Conservation (phyloP, 2,888 invertebrate genomes). For the Cyrtodaria siliqua region DNA sequence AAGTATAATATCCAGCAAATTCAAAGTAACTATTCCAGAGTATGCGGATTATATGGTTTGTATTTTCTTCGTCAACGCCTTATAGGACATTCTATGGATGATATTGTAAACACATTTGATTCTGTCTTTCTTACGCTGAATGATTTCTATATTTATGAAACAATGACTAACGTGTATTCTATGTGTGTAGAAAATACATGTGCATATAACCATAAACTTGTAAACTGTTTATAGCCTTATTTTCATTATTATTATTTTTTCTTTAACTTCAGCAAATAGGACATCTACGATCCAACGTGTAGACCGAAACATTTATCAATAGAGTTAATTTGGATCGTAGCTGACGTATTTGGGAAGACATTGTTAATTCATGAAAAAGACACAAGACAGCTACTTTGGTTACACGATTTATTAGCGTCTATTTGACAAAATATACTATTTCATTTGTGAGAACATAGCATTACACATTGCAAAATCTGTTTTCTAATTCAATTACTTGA, state of each 20-base stretch:
- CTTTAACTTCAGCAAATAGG: too few relatives aligned
- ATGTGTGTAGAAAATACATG: background rate
- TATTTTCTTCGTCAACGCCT: slow-evolving; percentile 26
- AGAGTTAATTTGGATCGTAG: too few relatives aligned
- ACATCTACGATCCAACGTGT: too few relatives aligned
- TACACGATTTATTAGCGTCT: too few relatives aligned
- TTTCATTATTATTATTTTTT: too few relatives aligned
- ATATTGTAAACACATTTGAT: slow-evolving; percentile 27
- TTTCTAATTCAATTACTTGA: slow-evolving; percentile 17
- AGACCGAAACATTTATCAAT: too few relatives aligned
- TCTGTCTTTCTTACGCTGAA: background rate
- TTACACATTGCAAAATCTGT: slow-evolving; percentile 6
- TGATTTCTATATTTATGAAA: slow-evolving; percentile 10
- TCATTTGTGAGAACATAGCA: too few relatives aligned
- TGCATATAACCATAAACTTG: background rate
- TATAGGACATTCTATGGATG: slow-evolving; percentile 5
- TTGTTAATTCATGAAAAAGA: too few relatives aligned
- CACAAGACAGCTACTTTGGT: too few relatives aligned
- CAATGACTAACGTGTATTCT: background rate
- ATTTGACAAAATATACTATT: too few relatives aligned
- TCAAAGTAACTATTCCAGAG: slow-evolving; percentile 16
- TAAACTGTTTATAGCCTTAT: too few relatives aligned
- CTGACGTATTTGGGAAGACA: too few relatives aligned
- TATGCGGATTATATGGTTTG: slow-evolving; percentile 39
- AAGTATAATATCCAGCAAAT: slow-evolving; percentile 5